Percentiles rank a stretch among this genome's conserved stretches.
Evolutionary conservation across 2,113 vertebrate species (phyloP).

Genomic region (Odocoileus hemionus): DNA sequence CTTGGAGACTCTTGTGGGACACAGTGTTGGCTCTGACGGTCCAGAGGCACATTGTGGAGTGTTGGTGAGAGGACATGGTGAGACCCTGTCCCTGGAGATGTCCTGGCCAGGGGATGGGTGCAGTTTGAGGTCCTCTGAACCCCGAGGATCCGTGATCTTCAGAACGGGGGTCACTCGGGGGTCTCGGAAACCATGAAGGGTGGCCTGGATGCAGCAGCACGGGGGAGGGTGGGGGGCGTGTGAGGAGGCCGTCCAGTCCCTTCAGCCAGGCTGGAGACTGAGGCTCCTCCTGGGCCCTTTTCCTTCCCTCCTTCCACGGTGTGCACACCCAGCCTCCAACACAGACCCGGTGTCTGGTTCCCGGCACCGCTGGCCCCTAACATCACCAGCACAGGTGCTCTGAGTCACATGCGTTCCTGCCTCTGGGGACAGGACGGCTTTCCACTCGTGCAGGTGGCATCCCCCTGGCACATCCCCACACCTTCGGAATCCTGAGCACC

Average conservation of each 20-base stretch:
- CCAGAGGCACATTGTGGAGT: neutral
- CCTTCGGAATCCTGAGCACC: neutral
- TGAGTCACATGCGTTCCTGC: neutral
- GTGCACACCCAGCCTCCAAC: neutral
- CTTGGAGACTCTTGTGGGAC: neutral
- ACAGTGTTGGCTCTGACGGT: accelerated
- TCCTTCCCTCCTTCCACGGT: neutral
- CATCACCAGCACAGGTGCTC: neutral
- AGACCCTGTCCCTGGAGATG: neutral
- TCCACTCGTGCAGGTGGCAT: neutral
- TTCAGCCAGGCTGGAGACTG: neutral
- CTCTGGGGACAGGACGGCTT: neutral
- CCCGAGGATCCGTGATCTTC: neutral
- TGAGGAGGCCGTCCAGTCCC: neutral
- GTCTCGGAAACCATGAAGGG: neutral
- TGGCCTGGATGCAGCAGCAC: neutral
- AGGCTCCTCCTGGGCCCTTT: neutral
- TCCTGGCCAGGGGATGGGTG: neutral
- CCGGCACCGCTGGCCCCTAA: no score
- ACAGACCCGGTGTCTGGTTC: neutral
- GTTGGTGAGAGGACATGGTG: neutral
- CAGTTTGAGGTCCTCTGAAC: neutral
- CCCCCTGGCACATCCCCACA: accelerated
- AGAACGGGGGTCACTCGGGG: neutral
- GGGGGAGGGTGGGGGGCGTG: neutral